Evolutionary conservation across 2,113 vertebrate species (phyloP), one percentile per base, ranked within the genome.

Genomic region (Calypte anna): DNA sequence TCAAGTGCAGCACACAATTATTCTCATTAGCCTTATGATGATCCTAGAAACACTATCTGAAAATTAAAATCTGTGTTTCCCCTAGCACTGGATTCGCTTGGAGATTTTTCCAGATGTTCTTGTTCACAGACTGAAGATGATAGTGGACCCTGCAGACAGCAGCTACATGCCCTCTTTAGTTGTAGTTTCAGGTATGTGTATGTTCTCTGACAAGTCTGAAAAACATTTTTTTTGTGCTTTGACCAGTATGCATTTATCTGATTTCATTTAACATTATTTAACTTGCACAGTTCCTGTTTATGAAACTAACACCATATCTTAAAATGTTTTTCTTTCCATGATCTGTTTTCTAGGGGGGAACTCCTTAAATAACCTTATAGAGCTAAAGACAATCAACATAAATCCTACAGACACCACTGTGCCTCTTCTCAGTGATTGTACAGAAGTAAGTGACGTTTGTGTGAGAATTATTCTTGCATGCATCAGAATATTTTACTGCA

Each of bases 111-210:
- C 99, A 50, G 99, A 99, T 75, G 98, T 99, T 82, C 98, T 99
- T 24, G 98, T 99, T 78, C 99, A 99, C 96, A 98, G 98, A 86
- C 97, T 99, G 57, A 99, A 99, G 97, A 99, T 99, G 99, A 97
- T 98, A 18, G 99, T 99, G 13, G 99, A 99, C 90, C 99, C 99
- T 43, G 99, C 99, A 9, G 99, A 99, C 97, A 99, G 99, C 96
- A 99, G 99, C 97, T 99, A 99, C 97, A 99, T 99, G 99, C 99
- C 99, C 6, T 99, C 99, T 7, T 97, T 99, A 50, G 99, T 99
- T 36, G 99, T 99, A 18, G 99, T 99, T 55, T 99, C 99, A 96
- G 99, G 99, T 99, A 97, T 54, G 76, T 74, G 12, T 83, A 24
- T 81, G 2, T 82, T 48, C 17, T 89, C 18, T 43, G 12, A 63